These are phyloP conservation scores for Empidonax traillii DNA, from an alignment of 2,113 vertebrate species.

Conservation along the genomic window DNA sequence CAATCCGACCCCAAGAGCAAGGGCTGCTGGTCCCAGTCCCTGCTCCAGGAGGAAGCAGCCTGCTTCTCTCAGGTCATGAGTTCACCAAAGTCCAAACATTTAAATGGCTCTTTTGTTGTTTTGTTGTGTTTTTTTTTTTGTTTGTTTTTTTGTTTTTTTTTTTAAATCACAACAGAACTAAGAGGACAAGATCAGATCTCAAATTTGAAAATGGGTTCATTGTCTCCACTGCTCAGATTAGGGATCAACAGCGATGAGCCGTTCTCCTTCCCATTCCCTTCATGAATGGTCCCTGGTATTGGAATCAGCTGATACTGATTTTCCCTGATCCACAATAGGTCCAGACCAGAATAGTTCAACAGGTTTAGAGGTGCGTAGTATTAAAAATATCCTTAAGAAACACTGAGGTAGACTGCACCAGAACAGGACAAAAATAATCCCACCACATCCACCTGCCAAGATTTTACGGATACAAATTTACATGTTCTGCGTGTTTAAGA, in stretches of 20 bases:
- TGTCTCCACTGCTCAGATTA: background rate
- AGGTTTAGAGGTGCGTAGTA: conserved; percentile 55
- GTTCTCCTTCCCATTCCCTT: conserved; percentile 4
- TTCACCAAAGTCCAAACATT: background rate
- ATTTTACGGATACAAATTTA: conserved; percentile 68
- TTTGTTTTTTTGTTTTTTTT: too few relatives aligned
- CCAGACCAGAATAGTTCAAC: conserved; percentile 61
- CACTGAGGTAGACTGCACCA: conserved; percentile 94
- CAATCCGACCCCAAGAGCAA: background rate
- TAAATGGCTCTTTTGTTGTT: background rate
- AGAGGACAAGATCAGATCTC: background rate
- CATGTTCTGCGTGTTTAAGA: conserved; percentile 57
- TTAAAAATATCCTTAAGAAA: conserved; percentile 68
- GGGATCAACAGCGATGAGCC: background rate
- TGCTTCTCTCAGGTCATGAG: background rate
- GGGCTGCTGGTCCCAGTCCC: background rate
- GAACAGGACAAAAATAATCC: conserved; percentile 73
- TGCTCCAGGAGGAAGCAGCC: background rate
- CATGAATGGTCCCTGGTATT: conserved; percentile 39
- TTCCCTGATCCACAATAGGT: conserved; percentile 30
- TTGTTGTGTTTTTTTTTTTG: too few relatives aligned
- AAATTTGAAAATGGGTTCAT: background rate
- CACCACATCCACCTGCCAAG: conserved; percentile 67
- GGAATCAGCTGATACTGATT: conserved; percentile 30
- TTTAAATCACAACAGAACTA: background rate